These are phyloP conservation scores for Volucella inflata DNA, from an alignment of 2,888 invertebrate species.

Conservation along the genomic window DNA sequence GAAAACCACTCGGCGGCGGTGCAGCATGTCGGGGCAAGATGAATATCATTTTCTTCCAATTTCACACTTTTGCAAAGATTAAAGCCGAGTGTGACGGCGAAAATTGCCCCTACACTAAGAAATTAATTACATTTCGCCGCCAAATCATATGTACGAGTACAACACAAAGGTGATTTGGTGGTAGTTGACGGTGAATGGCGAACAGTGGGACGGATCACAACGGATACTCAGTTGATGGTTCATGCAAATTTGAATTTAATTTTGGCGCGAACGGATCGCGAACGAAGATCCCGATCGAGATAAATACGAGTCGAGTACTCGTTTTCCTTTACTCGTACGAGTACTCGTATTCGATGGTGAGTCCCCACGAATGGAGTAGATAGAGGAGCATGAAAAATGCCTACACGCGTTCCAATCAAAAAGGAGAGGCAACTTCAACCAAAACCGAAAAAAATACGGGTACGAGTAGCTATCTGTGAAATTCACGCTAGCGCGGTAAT, in stretches of 20 bases:
- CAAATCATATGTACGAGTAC: neutral
- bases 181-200: neutral
- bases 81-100: constrained; percentile 70
- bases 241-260: constrained; percentile 73
- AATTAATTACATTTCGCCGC: constrained; percentile 6
- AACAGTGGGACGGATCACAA: neutral
- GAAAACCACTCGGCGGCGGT: neutral
- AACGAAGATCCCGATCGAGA: constrained; percentile 65
- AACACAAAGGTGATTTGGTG: constrained; percentile 18
- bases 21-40: neutral
- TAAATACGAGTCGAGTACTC: constrained; percentile 29
- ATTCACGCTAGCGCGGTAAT: constrained; percentile 46
- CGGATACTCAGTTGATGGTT: neutral
- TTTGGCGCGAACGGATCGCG: constrained; percentile 69
- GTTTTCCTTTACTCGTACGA: no score
- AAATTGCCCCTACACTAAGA: constrained; percentile 65
- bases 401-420: constrained; percentile 56
- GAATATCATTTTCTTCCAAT: constrained; percentile 64
- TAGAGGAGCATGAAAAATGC: constrained; percentile 51
- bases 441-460: constrained; percentile 3
- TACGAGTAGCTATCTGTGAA: neutral
- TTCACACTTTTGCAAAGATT: constrained; percentile 71
- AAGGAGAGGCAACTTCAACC: constrained; percentile 29
- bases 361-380: constrained; percentile 18
- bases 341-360: neutral